phyloP scores from a whole-genome alignment of 2,113 vertebrate species.

The Apodemus speciosus region DNA sequence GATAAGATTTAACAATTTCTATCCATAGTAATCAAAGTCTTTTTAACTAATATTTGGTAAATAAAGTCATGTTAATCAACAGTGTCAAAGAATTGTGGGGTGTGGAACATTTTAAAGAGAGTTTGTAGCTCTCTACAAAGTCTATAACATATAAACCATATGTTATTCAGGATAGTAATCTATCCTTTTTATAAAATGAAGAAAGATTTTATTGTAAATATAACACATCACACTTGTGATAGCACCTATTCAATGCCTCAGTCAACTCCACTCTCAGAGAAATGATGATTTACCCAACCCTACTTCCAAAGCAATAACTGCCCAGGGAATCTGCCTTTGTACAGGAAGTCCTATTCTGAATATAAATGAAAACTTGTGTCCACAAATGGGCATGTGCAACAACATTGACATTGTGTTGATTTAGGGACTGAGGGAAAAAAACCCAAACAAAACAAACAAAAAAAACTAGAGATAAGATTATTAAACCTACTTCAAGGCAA shows the following conservation, averaged over 20 bases:
- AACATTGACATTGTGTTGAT: background rate
- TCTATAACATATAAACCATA: background rate
- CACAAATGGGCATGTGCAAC: background rate
- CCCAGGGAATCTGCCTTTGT: background rate
- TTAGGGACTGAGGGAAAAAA: background rate
- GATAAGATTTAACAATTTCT: background rate
- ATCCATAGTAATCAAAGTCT: background rate
- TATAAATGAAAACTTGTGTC: background rate
- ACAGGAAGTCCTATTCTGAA: background rate
- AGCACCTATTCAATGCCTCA: background rate
- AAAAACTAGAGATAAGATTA: background rate
- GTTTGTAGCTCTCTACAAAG: background rate
- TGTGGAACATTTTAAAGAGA: background rate
- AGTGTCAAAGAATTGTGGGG: background rate
- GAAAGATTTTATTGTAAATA: background rate
- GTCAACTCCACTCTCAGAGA: background rate
- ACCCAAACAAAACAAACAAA: too few relatives aligned
- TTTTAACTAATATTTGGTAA: background rate
- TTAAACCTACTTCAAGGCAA: background rate
- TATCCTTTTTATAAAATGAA: background rate
- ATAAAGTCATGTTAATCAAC: background rate
- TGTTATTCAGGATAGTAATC: background rate
- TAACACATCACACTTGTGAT: background rate
- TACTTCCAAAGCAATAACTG: background rate
- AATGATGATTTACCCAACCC: background rate